Percentiles rank a stretch among this genome's conserved stretches.
Conservation (phyloP, 1,140 invertebrate species). For the Tetragnatha versicolor region DNA sequence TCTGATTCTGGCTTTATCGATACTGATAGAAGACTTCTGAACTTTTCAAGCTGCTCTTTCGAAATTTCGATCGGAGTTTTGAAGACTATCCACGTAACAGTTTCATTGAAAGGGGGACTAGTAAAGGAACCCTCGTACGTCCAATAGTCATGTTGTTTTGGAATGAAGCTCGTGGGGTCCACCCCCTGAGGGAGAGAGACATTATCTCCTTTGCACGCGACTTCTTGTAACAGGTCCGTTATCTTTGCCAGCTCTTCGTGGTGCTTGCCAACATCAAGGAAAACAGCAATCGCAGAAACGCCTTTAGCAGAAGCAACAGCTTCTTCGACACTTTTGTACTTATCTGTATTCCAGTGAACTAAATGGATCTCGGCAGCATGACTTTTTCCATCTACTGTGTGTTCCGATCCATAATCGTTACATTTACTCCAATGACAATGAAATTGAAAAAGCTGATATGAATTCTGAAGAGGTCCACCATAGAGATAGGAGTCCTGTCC, state of each 20-base stretch:
- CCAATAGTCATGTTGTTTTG: conserved; percentile 76
- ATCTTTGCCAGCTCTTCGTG: conserved; percentile 27
- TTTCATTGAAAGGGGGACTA: conserved; percentile 95
- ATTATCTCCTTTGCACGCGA: conserved; percentile 19
- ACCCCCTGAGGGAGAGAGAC: conserved; percentile 5
- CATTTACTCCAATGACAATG: conserved; percentile 92
- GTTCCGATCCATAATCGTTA: conserved; percentile 81
- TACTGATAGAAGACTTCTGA: neutral
- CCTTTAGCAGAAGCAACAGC: conserved; percentile 84
- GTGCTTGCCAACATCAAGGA: conserved; percentile 15
- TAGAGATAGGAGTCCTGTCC: conserved; percentile 65
- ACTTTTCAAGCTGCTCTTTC: conserved; percentile 69
- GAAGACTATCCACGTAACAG: conserved; percentile 97
- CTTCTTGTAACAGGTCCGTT: conserved; percentile 19
- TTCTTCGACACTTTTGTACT: conserved; percentile 81
- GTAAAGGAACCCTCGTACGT: conserved; percentile 96
- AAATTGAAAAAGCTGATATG: conserved; percentile 88
- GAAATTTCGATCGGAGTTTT: conserved; percentile 89
- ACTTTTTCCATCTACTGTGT: conserved; percentile 85
- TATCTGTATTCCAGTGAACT: conserved; percentile 91
- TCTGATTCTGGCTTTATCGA: neutral
- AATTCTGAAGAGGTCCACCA: conserved; percentile 81
- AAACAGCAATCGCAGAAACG: conserved; percentile 87
- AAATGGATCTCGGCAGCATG: conserved; percentile 85
- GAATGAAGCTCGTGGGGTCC: conserved; percentile 20